Evolutionary conservation across 2,797 vertebrate genomes (phyloP), one percentile per base, ranked within the genome.

Genomic region (Myripristis jacobus): DNA sequence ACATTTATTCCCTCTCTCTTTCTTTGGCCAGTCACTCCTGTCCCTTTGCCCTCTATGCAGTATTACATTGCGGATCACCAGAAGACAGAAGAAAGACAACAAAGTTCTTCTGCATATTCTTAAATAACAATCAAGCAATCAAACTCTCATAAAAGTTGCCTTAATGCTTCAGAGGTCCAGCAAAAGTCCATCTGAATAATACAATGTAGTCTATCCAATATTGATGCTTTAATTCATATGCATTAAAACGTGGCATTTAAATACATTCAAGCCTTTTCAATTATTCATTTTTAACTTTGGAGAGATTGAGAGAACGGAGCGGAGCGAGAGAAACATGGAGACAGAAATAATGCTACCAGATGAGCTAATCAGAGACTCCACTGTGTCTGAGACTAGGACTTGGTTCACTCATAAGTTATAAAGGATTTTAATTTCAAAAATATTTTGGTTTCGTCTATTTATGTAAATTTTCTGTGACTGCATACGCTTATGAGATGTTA

Each of bases 191-290:
- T 24, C 31, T 27, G 25, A 54, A 54, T 29, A n/a, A 54, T 29
- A 54, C 52, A 31, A 31, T 54, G 27, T 31, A 9, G 52, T 9
- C 52, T 51, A 54, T 54, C 18, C 15, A 31, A 54, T 54, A 54
- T 31, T 31, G 25, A 54, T 54, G 16, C 56, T 79, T 83, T 83
- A 84, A 86, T 85, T 74, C 59, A 80, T 75, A 84, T 31, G 54
- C 65, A 4, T 53, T 77, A 73, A 76, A 80, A 80, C 66, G 83
- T 87, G 85, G 80, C 50, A 87, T 88, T 79, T 54, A 82, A 80
- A 85, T 66, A 77, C 57, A 77, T 70, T 83, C 66, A 67, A 77
- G 53, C 66, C 53, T 41, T 19, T 75, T 91, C 41, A 85, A 89
- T 84, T 74, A 88, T 89, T 91, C 1, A 90, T 80, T 64, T 50